Percentiles rank a stretch among this genome's conserved stretches.
Conservation (phyloP, 2,888 invertebrate species). For the Hydrotaea cyrtoneurina region DNA sequence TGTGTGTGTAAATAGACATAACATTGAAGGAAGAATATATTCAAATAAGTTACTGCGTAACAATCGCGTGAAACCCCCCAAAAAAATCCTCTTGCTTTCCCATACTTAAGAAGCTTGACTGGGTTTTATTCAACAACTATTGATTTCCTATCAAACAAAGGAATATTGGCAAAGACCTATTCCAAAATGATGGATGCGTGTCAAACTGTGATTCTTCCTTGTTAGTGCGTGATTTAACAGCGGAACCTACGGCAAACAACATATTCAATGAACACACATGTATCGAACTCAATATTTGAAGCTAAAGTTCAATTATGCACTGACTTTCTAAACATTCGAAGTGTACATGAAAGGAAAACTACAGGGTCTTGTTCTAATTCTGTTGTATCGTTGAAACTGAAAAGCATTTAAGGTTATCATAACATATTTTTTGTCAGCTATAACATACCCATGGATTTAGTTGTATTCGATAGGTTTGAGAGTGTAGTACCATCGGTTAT, state of each 20-base stretch:
- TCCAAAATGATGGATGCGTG: constrained; percentile 59
- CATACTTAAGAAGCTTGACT: neutral
- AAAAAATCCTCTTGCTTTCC: too few species aligned
- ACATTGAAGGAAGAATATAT: too few species aligned
- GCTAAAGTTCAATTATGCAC: neutral
- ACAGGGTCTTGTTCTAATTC: neutral
- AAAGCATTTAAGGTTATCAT: constrained; percentile 6
- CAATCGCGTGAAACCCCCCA: too few species aligned
- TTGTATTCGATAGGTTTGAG: constrained; percentile 37
- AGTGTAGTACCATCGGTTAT: constrained; percentile 28
- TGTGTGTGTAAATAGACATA: too few species aligned
- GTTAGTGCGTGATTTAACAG: constrained; percentile 56
- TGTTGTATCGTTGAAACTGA: neutral
- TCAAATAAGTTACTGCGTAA: too few species aligned
- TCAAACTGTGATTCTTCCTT: constrained; percentile 29
- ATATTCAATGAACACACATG: neutral
- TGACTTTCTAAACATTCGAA: neutral
- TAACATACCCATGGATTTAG: constrained; percentile 38
- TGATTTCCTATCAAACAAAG: constrained; percentile 44
- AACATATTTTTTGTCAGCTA: constrained; percentile 1
- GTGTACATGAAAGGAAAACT: neutral
- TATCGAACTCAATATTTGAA: neutral
- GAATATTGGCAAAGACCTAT: constrained; percentile 24
- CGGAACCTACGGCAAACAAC: neutral
- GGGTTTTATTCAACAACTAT: constrained; percentile 31